Evolutionary conservation across 1,140 invertebrate species (phyloP), one percentile per base, ranked within the genome.

Genomic region (Drosophila burlai): DNA sequence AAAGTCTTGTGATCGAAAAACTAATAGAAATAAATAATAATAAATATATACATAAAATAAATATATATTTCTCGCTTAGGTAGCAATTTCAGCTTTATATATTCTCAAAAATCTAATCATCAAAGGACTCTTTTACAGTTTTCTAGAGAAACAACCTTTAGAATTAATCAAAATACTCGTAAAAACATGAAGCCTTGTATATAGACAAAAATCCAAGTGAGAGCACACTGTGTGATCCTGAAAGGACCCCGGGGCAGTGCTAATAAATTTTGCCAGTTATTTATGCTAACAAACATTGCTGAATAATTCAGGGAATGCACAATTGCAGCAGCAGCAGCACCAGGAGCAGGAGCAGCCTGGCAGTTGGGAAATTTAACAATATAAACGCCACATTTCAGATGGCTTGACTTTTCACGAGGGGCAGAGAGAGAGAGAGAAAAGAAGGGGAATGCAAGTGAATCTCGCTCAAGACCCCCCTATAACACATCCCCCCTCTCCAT

Each of bases 331-430:
- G 18, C 11, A 54, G n/a, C 0, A 50, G 15, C 3, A 50, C 24
- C 24, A 24, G 26, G 3, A 26, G 11, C 3, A 47, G 46, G 6
- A 49, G 26, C 16, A 52, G 24, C 26, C 2, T 40, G 36, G 47
- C 13, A 47, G 38, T 47, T 29, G 26, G 47, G 21, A 68, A 57
- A 66, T 59, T 66, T 72, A 71, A 79, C 67, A 79, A 80, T 75
- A 76, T 76, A 81, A 82, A 81, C 74, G 73, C 62, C 59, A 50
- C 74, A 77, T 76, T 82, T 62, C 63, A 71, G 60, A 58, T 69
- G 78, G 75, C 43, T 80, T 80, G 42, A 66, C 57, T 62, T 63
- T 16, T 26, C 24, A 49, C 46, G 29, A 9, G 10, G 42, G 36
- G 21, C 38, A 24, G 45, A 52, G 46, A n/a, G 26, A 38, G 16